These are phyloP conservation scores for Octodonta nipae DNA, from an alignment of 2,888 invertebrate species.

Conservation along the genomic window DNA sequence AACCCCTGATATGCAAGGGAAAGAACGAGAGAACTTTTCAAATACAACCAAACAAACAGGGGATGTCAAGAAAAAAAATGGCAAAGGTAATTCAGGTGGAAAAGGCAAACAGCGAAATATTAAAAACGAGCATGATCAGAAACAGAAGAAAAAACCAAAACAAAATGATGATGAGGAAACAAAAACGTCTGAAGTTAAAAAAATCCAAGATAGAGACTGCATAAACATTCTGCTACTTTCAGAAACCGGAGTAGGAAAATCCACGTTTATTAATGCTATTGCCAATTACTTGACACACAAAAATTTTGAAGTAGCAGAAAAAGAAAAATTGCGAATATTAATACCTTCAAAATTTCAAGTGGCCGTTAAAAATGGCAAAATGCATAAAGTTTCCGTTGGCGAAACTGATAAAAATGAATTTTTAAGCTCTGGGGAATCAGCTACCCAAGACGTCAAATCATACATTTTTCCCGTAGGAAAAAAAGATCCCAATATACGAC, in stretches of 20 bases:
- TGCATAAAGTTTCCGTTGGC: constrained; percentile 2
- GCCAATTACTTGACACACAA: constrained; percentile 25
- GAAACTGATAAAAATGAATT: constrained; percentile 15
- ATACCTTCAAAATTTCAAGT: constrained; percentile 22
- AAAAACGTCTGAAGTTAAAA: too few relatives aligned
- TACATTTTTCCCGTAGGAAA: constrained; percentile 18
- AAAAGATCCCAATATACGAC: constrained; percentile 18
- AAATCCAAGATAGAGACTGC: too few relatives aligned
- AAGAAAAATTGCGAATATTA: constrained; percentile 17
- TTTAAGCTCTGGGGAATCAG: constrained; percentile 15
- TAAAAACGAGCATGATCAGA: too few relatives aligned
- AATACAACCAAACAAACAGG: too few relatives aligned
- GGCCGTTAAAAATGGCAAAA: background rate
- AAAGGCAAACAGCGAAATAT: too few relatives aligned
- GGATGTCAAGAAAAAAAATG: too few relatives aligned
- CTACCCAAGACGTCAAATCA: constrained; percentile 19
- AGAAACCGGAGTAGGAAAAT: constrained; percentile 31
- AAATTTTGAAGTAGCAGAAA: constrained; percentile 18
- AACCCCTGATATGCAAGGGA: too few relatives aligned
- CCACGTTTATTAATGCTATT: constrained; percentile 30
- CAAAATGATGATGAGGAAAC: too few relatives aligned
- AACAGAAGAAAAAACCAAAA: too few relatives aligned
- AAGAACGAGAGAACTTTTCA: too few relatives aligned
- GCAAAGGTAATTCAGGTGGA: too few relatives aligned
- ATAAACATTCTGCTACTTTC: constrained; percentile 29